Conservation (phyloP, 2,797 vertebrate species). For the Percopsis omiscomaycus region DNA sequence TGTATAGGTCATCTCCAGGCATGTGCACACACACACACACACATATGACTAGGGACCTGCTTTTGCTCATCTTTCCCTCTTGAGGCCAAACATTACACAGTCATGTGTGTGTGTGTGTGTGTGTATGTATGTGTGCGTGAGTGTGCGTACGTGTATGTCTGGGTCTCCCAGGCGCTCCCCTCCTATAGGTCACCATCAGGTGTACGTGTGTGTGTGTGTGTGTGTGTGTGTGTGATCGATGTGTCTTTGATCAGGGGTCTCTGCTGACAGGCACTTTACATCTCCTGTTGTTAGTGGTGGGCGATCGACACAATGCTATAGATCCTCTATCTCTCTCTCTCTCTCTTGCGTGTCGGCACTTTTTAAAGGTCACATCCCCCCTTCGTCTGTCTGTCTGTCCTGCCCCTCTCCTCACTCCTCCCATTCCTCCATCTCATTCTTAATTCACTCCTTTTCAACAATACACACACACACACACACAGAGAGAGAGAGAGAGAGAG, state of each 20-base stretch:
- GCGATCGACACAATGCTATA: slow-evolving; percentile 85
- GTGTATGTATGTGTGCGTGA: too few species aligned
- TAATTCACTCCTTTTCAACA: slow-evolving; percentile 17
- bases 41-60: not conserved
- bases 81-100: too few species aligned
- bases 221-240: slow-evolving; percentile 73
- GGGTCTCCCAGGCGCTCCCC: too few species aligned
- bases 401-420: slow-evolving; percentile 13
- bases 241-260: slow-evolving; percentile 81
- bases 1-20: too few species aligned
- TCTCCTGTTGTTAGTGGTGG: slow-evolving; percentile 79
- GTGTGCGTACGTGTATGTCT: too few species aligned
- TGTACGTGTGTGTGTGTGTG: not conserved
- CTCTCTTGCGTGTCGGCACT: slow-evolving; percentile 79
- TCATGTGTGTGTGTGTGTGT: too few species aligned
- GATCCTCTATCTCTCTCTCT: slow-evolving; percentile 61
- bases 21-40: not conserved
- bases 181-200: too few species aligned
- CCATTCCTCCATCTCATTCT: slow-evolving; percentile 1
- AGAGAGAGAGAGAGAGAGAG: not conserved
- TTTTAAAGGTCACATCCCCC: slow-evolving; percentile 84
- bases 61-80: too few species aligned
- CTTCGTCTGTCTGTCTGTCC: slow-evolving; percentile 22
- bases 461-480: not conserved
- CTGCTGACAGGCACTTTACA: slow-evolving; percentile 82